phyloP scores from a whole-genome alignment of 1,140 invertebrate species.

The Copidosoma floridanum region DNA sequence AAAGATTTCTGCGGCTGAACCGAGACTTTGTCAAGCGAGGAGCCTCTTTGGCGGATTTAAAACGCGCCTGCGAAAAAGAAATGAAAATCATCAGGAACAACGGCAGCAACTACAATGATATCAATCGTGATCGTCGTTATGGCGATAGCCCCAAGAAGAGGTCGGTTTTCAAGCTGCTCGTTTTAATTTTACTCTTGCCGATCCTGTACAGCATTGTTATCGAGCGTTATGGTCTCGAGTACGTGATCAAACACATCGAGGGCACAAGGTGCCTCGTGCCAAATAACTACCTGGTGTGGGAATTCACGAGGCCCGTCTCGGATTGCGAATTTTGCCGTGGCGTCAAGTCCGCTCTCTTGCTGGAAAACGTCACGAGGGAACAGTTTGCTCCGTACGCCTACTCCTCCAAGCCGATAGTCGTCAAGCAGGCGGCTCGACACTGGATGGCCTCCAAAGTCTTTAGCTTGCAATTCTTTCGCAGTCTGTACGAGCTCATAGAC shows the following conservation, averaged over 20 bases:
- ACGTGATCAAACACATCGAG: slow-evolving; percentile 34
- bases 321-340: slow-evolving; percentile 73
- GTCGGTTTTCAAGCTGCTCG: slow-evolving; percentile 27
- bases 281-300: slow-evolving; percentile 83
- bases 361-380: slow-evolving; percentile 67
- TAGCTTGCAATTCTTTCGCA: slow-evolving; percentile 73
- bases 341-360: slow-evolving; percentile 61
- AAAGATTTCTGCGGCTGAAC: slow-evolving; percentile 36
- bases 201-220: slow-evolving; percentile 29
- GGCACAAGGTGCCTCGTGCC: slow-evolving; percentile 65
- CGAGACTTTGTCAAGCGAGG: slow-evolving; percentile 35
- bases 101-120: slow-evolving; percentile 4
- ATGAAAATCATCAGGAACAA: not conserved
- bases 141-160: too few relatives aligned
- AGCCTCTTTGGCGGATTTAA: slow-evolving; percentile 32
- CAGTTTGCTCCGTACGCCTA: slow-evolving; percentile 74
- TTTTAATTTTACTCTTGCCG: slow-evolving; percentile 28
- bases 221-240: slow-evolving; percentile 27
- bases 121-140: too few relatives aligned
- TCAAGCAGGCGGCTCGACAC: slow-evolving; percentile 71
- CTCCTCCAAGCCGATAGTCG: slow-evolving; percentile 75
- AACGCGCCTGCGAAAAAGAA: slow-evolving; percentile 5
- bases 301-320: slow-evolving; percentile 78
- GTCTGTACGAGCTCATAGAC: slow-evolving; percentile 67
- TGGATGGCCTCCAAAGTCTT: slow-evolving; percentile 77